Conservation (phyloP, 2,113 vertebrate genomes). For the Odobenus rosmarus region DNA sequence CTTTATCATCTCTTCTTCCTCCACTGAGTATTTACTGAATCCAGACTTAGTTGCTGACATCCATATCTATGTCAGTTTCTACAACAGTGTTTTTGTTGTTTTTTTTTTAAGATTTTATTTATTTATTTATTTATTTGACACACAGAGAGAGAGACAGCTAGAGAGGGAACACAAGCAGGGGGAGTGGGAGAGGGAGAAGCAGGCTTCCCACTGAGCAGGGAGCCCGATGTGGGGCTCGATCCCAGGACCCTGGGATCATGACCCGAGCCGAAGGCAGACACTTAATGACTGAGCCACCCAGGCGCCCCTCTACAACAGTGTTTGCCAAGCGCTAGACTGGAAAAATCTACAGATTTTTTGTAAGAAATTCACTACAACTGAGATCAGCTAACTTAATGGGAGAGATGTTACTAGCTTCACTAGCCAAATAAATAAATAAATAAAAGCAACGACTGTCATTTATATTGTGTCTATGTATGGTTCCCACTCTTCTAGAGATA, state of each 20-base stretch:
- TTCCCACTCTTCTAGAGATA: background rate
- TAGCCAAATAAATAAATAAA: background rate
- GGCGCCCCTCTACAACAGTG: background rate
- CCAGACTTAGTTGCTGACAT: constrained; percentile 26
- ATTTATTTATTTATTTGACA: too few species aligned
- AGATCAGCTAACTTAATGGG: background rate
- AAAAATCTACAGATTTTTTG: constrained; percentile 16
- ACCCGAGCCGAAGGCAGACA: too few species aligned
- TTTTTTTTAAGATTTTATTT: too few species aligned
- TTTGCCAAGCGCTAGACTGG: background rate
- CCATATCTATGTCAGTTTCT: background rate
- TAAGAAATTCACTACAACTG: constrained; percentile 17
- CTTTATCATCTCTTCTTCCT: constrained; percentile 37
- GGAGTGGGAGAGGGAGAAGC: too few species aligned
- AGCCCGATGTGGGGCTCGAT: too few species aligned
- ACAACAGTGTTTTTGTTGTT: background rate
- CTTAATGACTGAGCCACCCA: too few species aligned
- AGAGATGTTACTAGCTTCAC: background rate
- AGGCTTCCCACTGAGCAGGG: too few species aligned
- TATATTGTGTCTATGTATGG: background rate
- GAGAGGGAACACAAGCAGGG: too few species aligned
- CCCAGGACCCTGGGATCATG: too few species aligned
- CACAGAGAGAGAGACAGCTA: too few species aligned
- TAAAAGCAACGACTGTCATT: background rate
- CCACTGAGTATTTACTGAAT: background rate